phyloP scores from a whole-genome alignment of 2,888 invertebrate genomes.

The Hirtodrosophila confusa region DNA sequence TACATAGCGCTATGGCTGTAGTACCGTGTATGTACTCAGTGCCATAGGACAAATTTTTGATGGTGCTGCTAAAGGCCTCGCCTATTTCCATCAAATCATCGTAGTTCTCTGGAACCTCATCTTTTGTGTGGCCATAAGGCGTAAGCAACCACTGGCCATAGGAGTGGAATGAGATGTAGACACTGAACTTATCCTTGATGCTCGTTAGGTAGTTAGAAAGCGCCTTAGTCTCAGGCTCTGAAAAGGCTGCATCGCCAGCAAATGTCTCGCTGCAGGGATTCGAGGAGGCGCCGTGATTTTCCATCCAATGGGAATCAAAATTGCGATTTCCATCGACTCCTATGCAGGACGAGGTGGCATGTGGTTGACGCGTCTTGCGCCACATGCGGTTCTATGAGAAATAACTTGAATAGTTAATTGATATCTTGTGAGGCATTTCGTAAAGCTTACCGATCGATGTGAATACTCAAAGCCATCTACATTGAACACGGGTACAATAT shows the following conservation, averaged over 20 bases:
- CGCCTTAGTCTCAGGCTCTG: slow-evolving; percentile 86
- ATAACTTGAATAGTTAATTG: neutral
- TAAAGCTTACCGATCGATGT: slow-evolving; percentile 86
- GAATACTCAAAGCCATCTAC: slow-evolving; percentile 91
- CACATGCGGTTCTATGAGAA: slow-evolving; percentile 86
- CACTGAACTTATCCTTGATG: slow-evolving; percentile 84
- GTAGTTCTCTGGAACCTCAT: slow-evolving; percentile 84
- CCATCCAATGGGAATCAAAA: slow-evolving; percentile 82
- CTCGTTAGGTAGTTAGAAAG: slow-evolving; percentile 84
- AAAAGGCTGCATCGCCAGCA: slow-evolving; percentile 86
- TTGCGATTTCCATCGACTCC: slow-evolving; percentile 83
- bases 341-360: slow-evolving; percentile 73
- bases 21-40: slow-evolving; percentile 86
- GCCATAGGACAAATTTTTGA: slow-evolving; percentile 84
- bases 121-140: slow-evolving; percentile 86
- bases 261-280: slow-evolving; percentile 84
- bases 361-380: slow-evolving; percentile 87
- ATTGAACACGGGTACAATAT: slow-evolving; percentile 89
- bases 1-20: slow-evolving; percentile 86
- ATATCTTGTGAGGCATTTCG: accelerated
- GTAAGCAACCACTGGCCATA: slow-evolving; percentile 87
- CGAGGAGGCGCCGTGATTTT: slow-evolving; percentile 84
- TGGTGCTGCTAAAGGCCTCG: slow-evolving; percentile 85
- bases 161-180: slow-evolving; percentile 87
- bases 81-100: slow-evolving; percentile 84